Evolutionary conservation across 2,888 invertebrate species (phyloP), one percentile per base, ranked within the genome.

Genomic region (Mystacides longicornis): DNA sequence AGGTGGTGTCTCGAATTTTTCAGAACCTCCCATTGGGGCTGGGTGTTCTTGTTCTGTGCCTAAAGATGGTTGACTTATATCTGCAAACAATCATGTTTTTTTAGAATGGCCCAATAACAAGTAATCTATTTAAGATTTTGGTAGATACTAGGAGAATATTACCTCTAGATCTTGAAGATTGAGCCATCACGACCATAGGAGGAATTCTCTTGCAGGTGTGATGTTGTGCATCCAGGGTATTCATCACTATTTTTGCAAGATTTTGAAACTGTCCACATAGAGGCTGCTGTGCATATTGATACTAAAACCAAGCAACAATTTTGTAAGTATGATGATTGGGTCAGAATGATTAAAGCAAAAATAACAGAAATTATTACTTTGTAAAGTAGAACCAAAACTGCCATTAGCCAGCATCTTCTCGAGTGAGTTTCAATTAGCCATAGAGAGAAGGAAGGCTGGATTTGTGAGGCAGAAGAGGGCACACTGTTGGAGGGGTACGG

Each of bases 381-480:
- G 68, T 99, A 99, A 1, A 99, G 78, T 53, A 98, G 84, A 14
- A 98, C 93, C 14, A 97, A 83, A 19, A 97, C 72, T 1, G 96
- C 84, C 81, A 92, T 88, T 16, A 99, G 82, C 98, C 99, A 99
- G 63, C 90, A 89, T 43, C 92, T 80, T 2, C 98, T 77, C 11
- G 87, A 84, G 67, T 93, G 90, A 0, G 93, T 85, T 68, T 94
- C 92, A 57, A 98, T 74, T 63, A 86, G 82, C 83, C 92, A 93
- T 49, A 99, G 77, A 14, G 95, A 92, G 70, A 93, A 95, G 62
- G 79, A 79, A 58, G 85, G 85, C 63, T 81, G 83, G 65, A 81
- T 81, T 62, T 51, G 57, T 5, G 65, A 67, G 3, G 50, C 49
- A 2, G 46, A 50, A 3, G 48, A 27, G 14, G 74, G 69, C 16